phyloP scores from a whole-genome alignment of 2,113 vertebrate genomes.

The Oryzias celebensis region DNA sequence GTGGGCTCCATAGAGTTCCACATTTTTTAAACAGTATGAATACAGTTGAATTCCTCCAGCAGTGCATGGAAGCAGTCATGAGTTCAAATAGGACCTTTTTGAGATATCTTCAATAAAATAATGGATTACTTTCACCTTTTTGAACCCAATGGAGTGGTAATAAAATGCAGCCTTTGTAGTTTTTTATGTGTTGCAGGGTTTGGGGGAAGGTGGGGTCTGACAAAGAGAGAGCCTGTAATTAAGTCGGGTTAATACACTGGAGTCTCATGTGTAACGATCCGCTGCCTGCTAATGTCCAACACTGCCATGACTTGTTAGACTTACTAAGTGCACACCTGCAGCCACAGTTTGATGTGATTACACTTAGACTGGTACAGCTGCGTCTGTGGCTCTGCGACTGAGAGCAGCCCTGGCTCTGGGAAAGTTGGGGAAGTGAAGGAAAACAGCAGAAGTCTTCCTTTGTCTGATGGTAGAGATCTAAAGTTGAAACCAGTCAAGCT shows the following conservation, averaged over 20 bases:
- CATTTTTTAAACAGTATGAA: too few relatives aligned
- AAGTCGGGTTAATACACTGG: constrained; percentile 49
- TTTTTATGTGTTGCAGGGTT: background rate
- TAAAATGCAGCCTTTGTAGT: background rate
- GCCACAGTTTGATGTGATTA: constrained; percentile 20
- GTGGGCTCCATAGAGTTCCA: too few relatives aligned
- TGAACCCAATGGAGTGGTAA: background rate
- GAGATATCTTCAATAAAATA: background rate
- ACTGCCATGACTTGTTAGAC: constrained; percentile 39
- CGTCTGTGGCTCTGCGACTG: background rate
- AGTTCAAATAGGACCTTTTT: background rate
- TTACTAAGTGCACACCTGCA: constrained; percentile 49
- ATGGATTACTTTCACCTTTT: background rate
- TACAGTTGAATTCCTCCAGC: too few relatives aligned
- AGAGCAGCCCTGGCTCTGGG: background rate
- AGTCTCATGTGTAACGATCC: constrained; percentile 51
- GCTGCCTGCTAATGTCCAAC: constrained; percentile 39
- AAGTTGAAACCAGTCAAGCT: too few relatives aligned
- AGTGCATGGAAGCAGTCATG: too few relatives aligned
- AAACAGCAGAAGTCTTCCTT: too few relatives aligned
- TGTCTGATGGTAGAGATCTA: too few relatives aligned
- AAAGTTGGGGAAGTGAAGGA: background rate
- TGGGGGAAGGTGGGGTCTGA: background rate
- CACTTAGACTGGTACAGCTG: constrained; percentile 3
- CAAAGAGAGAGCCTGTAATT: constrained; percentile 39